These are phyloP conservation scores for Eupithecia subfuscata DNA, from an alignment of 2,888 invertebrate genomes.

Conservation along the genomic window DNA sequence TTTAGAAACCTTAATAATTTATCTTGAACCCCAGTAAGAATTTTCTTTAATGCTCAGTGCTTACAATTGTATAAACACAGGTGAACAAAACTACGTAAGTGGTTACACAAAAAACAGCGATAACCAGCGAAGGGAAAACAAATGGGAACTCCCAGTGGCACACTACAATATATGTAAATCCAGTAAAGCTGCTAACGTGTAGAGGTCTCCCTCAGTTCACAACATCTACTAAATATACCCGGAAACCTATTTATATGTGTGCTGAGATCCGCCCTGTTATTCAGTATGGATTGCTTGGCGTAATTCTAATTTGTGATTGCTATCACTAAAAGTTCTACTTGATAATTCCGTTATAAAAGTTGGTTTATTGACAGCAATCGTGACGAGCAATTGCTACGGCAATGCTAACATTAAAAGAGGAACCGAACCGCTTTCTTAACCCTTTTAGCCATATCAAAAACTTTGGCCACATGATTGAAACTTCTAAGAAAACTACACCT, in stretches of 20 bases:
- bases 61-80: slow-evolving; percentile 16
- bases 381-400: not conserved
- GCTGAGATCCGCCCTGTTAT: not conserved
- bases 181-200: slow-evolving; percentile 25
- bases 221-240: slow-evolving; percentile 1
- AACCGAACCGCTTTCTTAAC: not conserved
- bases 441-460: not conserved
- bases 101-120: slow-evolving; percentile 27
- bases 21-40: not conserved
- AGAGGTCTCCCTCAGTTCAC: not conserved
- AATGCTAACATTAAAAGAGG: not conserved
- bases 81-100: slow-evolving; percentile 26
- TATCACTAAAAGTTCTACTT: not conserved
- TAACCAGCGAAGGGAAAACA: slow-evolving; percentile 25
- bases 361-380: not conserved
- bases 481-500: not conserved
- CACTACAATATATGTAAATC: slow-evolving; percentile 32
- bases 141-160: slow-evolving; percentile 23
- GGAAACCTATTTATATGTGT: not conserved
- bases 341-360: not conserved
- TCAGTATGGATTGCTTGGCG: not conserved
- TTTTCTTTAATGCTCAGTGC: slow-evolving; percentile 19
- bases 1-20: not conserved
- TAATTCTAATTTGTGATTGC: not conserved
- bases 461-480: not conserved